A percentile compares a stretch with the other conserved stretches of the same genome.
These are phyloP conservation scores for Patiria pectinifera DNA, from an alignment of 53 echinoderm and acorn worm genomes.

Conservation along the genomic window DNA sequence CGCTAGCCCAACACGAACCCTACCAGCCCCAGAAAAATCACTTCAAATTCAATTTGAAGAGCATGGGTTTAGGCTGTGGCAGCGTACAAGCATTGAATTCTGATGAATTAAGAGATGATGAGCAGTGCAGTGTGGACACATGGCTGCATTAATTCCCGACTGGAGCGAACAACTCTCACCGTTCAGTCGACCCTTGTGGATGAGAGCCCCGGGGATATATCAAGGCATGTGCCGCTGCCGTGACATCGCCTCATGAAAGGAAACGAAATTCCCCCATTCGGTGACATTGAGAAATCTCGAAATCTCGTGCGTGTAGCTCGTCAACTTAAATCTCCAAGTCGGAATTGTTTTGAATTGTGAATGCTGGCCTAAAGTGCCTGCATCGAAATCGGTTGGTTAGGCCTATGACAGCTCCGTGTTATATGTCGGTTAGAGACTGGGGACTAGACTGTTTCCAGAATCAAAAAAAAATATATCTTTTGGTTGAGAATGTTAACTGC, in stretches of 20 bases:
- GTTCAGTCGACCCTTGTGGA: neutral
- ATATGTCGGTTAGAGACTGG: no score
- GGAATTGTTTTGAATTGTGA: no score
- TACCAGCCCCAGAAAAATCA: neutral
- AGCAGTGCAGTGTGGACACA: neutral
- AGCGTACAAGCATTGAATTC: neutral
- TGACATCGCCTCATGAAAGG: neutral
- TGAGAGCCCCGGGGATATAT: neutral
- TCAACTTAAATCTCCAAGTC: neutral
- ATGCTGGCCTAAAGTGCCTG: no score
- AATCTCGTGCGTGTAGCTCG: neutral
- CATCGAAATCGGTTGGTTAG: no score
- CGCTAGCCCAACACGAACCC: slow-evolving; percentile 5
- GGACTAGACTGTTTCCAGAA: no score
- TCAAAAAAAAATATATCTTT: no score
- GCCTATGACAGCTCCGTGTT: no score
- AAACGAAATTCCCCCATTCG: neutral
- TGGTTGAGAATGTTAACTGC: no score
- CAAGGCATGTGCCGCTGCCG: no score
- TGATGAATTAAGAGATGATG: neutral
- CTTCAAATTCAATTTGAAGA: slow-evolving; percentile 10
- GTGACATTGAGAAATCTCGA: neutral
- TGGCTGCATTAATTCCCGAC: neutral
- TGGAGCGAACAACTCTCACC: neutral
- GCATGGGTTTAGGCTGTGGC: neutral